A percentile compares a stretch with the other conserved stretches of the same genome.
Conservation (phyloP, 2,797 vertebrate genomes). For the Paratrypauchen microcephalus region DNA sequence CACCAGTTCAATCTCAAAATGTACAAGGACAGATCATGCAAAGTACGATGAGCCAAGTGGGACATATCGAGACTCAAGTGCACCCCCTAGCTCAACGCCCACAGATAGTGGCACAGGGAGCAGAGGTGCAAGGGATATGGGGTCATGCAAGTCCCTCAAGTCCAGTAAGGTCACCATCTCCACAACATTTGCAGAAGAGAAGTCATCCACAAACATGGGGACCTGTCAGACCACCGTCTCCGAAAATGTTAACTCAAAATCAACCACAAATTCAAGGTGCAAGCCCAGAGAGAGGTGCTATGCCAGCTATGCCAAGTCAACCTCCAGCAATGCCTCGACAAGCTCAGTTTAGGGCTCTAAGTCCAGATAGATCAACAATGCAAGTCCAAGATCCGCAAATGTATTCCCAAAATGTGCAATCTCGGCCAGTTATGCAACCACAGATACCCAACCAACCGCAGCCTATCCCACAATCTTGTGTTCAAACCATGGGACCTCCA, state of each 20-base stretch:
- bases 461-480: neutral
- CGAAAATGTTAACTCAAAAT: slow-evolving; percentile 33
- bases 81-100: slow-evolving; percentile 21
- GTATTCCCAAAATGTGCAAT: neutral
- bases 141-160: slow-evolving; percentile 39
- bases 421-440: neutral
- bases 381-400: neutral
- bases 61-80: slow-evolving; percentile 23
- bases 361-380: neutral
- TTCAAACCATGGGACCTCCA: slow-evolving; percentile 18
- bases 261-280: slow-evolving; percentile 15
- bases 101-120: slow-evolving; percentile 32
- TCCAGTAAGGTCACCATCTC: slow-evolving; percentile 44
- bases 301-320: slow-evolving; percentile 6
- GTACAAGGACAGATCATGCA: slow-evolving; percentile 5
- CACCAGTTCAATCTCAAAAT: slow-evolving; percentile 25
- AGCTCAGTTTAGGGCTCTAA: neutral
- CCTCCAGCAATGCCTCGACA: neutral
- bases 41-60: slow-evolving; percentile 15
- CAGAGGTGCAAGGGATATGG: slow-evolving; percentile 20
- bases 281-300: neutral
- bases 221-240: slow-evolving; percentile 53
- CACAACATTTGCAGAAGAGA: slow-evolving; percentile 59
- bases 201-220: slow-evolving; percentile 61
- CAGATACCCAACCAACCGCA: slow-evolving; percentile 10